phyloP scores from a whole-genome alignment of 2,113 vertebrate genomes.

The Calyptomena viridis region DNA sequence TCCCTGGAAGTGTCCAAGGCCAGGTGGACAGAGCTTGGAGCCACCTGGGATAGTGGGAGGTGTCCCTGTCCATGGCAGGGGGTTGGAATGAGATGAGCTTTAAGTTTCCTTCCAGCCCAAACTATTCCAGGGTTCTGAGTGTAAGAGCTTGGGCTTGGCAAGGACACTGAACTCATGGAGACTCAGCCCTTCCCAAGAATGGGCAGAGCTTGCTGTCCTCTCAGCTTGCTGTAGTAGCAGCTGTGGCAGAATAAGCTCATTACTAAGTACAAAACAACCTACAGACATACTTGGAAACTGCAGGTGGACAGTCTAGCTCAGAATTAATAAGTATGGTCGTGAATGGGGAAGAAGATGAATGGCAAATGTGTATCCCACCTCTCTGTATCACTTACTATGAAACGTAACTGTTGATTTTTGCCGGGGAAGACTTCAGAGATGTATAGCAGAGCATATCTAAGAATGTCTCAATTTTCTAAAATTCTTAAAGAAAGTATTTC shows the following conservation, averaged over 20 bases:
- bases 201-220: background rate
- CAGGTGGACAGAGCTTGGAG: rapidly evolving
- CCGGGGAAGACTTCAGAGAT: background rate
- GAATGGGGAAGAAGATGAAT: background rate
- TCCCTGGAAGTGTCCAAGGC: background rate
- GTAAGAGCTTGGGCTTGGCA: background rate
- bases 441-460: background rate
- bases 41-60: rapidly evolving
- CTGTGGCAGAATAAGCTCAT: background rate
- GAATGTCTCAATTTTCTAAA: background rate
- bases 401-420: background rate
- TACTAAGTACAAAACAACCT: background rate
- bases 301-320: background rate
- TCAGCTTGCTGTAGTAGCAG: background rate
- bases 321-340: background rate
- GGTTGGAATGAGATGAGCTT: rapidly evolving
- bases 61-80: background rate
- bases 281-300: background rate
- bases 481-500: background rate
- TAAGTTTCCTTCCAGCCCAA: background rate
- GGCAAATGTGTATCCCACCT: background rate
- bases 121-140: background rate
- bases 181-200: background rate
- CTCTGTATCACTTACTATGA: background rate
- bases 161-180: rapidly evolving